phyloP scores from a whole-genome alignment of 2,797 vertebrate genomes.

The Glyptemys insculpta region DNA sequence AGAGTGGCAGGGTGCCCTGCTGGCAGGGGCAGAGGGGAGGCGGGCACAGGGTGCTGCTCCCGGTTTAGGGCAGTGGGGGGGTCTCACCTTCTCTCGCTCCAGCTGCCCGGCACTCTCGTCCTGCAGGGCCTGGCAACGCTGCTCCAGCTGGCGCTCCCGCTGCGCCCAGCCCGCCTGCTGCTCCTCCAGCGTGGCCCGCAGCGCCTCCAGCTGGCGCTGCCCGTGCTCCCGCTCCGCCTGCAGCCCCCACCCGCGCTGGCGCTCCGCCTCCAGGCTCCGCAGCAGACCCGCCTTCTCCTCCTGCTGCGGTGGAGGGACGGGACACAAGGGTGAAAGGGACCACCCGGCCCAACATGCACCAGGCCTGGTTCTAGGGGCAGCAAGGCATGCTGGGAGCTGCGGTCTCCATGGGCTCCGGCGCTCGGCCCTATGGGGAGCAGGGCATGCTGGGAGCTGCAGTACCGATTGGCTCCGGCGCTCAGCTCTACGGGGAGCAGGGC shows the following conservation, averaged over 20 bases:
- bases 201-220: background rate
- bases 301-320: slow-evolving; percentile 59
- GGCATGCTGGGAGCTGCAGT: too few relatives aligned
- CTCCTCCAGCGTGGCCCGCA: slow-evolving; percentile 60
- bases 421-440: accelerated
- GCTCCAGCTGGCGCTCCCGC: slow-evolving; percentile 71
- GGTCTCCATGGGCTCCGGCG: accelerated
- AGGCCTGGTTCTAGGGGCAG: background rate
- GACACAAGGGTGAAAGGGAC: background rate
- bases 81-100: slow-evolving; percentile 78
- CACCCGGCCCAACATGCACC: background rate
- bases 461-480: accelerated
- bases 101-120: slow-evolving; percentile 69
- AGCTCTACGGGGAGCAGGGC: too few relatives aligned
- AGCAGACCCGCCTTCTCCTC: slow-evolving; percentile 65
- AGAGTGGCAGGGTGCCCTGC: too few relatives aligned
- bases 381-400: too few relatives aligned
- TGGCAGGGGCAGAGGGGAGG: too few relatives aligned
- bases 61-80: too few relatives aligned
- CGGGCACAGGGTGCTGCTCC: too few relatives aligned
- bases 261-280: slow-evolving; percentile 65
- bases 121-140: slow-evolving; percentile 6
- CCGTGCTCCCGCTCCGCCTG: slow-evolving; percentile 66
- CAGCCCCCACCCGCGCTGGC: slow-evolving; percentile 43
- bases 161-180: slow-evolving; percentile 53